phyloP scores from a whole-genome alignment of 2,113 vertebrate genomes.

The Clupea harengus region DNA sequence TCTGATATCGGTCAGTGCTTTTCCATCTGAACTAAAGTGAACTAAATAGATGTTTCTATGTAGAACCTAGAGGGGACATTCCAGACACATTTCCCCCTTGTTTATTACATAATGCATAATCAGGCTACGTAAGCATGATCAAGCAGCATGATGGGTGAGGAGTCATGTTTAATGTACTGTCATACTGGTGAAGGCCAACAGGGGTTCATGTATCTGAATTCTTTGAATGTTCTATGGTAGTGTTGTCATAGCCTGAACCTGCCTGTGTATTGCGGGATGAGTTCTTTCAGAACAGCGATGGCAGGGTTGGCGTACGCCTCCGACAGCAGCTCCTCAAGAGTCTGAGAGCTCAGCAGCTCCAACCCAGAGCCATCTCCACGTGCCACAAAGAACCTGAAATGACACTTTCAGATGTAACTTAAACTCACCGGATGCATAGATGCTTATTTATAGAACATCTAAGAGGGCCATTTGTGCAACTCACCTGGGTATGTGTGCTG shows the following conservation, averaged over 20 bases:
- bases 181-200: background rate
- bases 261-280: conserved; percentile 72
- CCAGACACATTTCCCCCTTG: too few relatives aligned
- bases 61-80: background rate
- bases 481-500: conserved; percentile 81
- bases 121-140: too few relatives aligned
- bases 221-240: background rate
- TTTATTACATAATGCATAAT: too few relatives aligned
- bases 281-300: conserved; percentile 76
- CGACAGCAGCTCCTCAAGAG: conserved; percentile 70
- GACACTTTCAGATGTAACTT: conserved; percentile 17
- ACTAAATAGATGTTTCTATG: too few relatives aligned
- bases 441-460: background rate
- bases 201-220: background rate
- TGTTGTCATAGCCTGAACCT: conserved; percentile 6
- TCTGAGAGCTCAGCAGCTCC: conserved; percentile 79
- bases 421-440: background rate
- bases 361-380: conserved; percentile 81
- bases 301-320: conserved; percentile 68
- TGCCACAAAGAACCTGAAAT: conserved; percentile 82
- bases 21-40: too few relatives aligned
- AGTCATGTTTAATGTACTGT: too few relatives aligned
- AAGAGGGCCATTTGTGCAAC: background rate
- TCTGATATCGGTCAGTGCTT: too few relatives aligned
- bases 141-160: too few relatives aligned